phyloP scores from a whole-genome alignment of 37 sponge, comb jelly and placozoan species.

The Chondrilla cf. caribensis region DNA sequence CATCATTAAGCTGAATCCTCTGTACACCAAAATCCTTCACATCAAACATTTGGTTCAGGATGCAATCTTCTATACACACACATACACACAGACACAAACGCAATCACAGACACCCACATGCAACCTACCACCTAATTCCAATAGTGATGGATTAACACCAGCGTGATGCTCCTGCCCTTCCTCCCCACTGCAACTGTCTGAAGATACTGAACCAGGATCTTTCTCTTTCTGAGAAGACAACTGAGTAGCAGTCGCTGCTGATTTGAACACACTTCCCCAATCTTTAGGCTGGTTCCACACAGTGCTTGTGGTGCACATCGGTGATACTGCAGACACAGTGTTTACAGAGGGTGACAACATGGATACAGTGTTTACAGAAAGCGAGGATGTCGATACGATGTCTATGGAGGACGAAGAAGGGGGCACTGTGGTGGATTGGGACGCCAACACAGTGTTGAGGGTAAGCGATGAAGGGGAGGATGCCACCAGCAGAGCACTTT shows the following conservation, averaged over 20 bases:
- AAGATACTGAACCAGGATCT: neutral
- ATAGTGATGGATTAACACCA: neutral
- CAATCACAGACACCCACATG: neutral
- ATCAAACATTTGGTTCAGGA: no score
- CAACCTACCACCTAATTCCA: conserved; percentile 1
- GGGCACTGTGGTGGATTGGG: no score
- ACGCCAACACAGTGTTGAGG: no score
- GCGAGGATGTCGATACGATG: no score
- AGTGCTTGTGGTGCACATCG: no score
- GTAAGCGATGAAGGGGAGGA: no score
- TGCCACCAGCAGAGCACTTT: no score
- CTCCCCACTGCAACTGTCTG: neutral
- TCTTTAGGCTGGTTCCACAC: conserved; percentile 3
- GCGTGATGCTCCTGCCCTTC: neutral
- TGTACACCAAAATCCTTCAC: no score
- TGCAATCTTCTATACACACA: no score
- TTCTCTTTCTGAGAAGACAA: neutral
- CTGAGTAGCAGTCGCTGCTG: neutral
- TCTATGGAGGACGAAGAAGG: no score
- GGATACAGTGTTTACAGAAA: no score
- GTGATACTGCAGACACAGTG: neutral
- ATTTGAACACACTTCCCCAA: conserved; percentile 1
- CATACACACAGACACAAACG: neutral
- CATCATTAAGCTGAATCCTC: no score
- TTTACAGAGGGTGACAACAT: neutral